phyloP scores from a whole-genome alignment of 2,797 vertebrate genomes.

The Gorsachius magnificus region DNA sequence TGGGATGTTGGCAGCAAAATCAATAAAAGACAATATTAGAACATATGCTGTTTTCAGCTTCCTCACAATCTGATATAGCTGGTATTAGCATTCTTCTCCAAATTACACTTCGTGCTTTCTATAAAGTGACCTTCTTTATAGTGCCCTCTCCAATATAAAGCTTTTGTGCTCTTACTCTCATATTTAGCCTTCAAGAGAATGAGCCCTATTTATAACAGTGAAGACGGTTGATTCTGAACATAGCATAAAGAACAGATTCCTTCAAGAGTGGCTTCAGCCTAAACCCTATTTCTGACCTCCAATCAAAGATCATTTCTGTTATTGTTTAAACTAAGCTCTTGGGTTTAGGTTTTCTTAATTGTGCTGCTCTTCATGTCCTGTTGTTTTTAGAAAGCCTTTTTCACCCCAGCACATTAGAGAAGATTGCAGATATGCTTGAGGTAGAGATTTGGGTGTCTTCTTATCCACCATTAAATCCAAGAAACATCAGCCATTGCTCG shows the following conservation, averaged over 20 bases:
- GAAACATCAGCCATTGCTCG: not conserved
- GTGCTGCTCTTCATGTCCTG: not conserved
- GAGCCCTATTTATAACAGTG: not conserved
- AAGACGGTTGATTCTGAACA: not conserved
- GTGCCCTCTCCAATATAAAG: conserved; percentile 9
- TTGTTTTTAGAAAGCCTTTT: not conserved
- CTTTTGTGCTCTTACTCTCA: not conserved
- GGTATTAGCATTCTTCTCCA: conserved; percentile 48
- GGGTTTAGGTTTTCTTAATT: not conserved
- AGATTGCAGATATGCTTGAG: not conserved
- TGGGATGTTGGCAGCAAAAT: conserved; percentile 70
- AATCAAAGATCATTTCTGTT: not conserved
- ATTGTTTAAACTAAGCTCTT: not conserved
- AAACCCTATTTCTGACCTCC: not conserved
- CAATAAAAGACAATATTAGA: conserved; percentile 70
- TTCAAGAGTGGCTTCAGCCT: not conserved
- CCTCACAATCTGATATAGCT: conserved; percentile 51
- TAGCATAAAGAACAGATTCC: not conserved
- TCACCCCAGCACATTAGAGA: not conserved
- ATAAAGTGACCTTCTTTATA: conserved; percentile 43
- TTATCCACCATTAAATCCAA: not conserved
- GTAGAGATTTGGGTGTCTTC: not conserved
- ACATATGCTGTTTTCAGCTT: conserved; percentile 51
- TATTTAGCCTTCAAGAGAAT: conserved; percentile 26
- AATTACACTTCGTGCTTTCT: conserved; percentile 48